Evolutionary conservation across 2,113 vertebrate species (phyloP).

Genomic region (Rhegmatorhina hoffmannsi): DNA sequence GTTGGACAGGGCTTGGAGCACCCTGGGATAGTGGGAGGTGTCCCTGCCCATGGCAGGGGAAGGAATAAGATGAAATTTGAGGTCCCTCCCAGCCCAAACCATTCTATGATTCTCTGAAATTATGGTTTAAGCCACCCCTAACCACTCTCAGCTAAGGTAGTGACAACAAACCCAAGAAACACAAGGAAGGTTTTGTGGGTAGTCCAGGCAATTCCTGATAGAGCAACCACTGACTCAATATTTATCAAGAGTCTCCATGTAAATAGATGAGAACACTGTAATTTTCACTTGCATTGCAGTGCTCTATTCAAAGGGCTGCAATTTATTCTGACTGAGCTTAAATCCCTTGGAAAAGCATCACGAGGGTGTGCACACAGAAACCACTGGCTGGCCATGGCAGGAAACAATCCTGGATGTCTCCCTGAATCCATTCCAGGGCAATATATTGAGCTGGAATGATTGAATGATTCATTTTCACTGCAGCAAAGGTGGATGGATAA

Average conservation of each 20-base stretch:
- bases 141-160: neutral
- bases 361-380: neutral
- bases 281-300: slow-evolving; percentile 11
- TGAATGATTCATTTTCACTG: neutral
- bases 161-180: neutral
- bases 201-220: neutral
- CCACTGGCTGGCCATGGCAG: neutral
- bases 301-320: neutral
- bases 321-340: slow-evolving; percentile 19
- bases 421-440: neutral
- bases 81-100: neutral
- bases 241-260: slow-evolving; percentile 29
- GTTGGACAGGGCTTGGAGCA: rapidly evolving
- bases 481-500: neutral
- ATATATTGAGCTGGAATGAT: neutral
- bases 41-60: neutral
- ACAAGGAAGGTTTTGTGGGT: neutral
- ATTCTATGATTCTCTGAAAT: neutral
- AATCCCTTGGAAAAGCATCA: slow-evolving; percentile 16
- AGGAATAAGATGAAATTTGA: neutral
- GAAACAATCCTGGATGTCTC: neutral
- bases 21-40: rapidly evolving
- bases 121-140: neutral
- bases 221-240: slow-evolving; percentile 39
- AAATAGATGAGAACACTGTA: slow-evolving; percentile 36